These are phyloP conservation scores for Melanotaenia boesemani DNA, from an alignment of 2,797 vertebrate species.

Conservation along the genomic window DNA sequence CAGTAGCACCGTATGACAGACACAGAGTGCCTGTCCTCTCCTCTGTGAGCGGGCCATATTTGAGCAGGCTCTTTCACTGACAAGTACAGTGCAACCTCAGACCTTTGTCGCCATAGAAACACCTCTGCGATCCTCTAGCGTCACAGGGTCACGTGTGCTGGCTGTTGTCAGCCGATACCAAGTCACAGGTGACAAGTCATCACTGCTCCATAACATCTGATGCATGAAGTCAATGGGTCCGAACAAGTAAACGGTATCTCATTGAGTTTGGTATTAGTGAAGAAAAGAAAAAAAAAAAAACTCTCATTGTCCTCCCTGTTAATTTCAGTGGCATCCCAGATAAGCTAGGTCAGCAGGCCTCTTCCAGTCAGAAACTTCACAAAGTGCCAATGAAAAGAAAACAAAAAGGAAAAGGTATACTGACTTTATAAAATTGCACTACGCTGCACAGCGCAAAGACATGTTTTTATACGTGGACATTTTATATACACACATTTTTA, in stretches of 20 bases:
- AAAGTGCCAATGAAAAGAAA: conserved; percentile 88
- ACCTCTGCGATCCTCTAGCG: conserved; percentile 30
- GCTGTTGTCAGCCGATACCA: conserved; percentile 6
- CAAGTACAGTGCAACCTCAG: conserved; percentile 42
- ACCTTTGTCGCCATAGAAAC: conserved; percentile 65
- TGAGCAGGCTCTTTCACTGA: conserved; percentile 48
- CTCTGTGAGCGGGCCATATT: conserved; percentile 35
- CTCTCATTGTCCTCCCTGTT: conserved; percentile 39
- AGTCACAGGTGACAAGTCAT: background rate
- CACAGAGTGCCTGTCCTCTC: conserved; percentile 52
- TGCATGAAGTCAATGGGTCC: background rate
- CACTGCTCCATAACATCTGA: background rate
- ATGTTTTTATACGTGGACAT: conserved; percentile 81
- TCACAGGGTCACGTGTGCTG: conserved; percentile 23
- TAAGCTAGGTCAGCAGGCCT: conserved; percentile 63
- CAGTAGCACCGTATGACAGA: conserved; percentile 37
- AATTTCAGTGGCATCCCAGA: conserved; percentile 65
- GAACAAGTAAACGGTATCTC: conserved; percentile 17
- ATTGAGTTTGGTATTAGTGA: conserved; percentile 9
- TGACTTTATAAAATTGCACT: conserved; percentile 85
- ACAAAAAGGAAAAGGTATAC: conserved; percentile 63
- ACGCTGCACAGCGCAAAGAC: conserved; percentile 84
- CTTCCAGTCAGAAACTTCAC: conserved; percentile 80
- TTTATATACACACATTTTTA: conserved; percentile 81
- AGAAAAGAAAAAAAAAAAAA: background rate